Percentiles rank a stretch among this genome's conserved stretches.
These are phyloP conservation scores for Ctenodactylus gundi DNA, from an alignment of 2,113 vertebrate species.

Conservation along the genomic window DNA sequence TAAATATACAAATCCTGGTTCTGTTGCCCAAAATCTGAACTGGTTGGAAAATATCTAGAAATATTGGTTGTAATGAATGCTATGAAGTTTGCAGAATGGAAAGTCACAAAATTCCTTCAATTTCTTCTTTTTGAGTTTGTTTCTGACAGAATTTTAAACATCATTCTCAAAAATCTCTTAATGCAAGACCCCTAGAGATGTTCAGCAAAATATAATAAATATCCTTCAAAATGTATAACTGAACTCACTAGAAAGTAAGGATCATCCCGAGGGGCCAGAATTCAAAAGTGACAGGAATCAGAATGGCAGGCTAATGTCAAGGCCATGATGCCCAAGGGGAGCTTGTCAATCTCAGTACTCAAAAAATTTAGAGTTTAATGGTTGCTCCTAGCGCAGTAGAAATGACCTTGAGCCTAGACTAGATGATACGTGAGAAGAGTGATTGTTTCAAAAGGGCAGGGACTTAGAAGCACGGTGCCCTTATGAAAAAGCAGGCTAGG, in stretches of 20 bases:
- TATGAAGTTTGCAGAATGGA: not conserved
- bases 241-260: not conserved
- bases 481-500: not conserved
- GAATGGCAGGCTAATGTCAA: not conserved
- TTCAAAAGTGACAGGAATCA: constrained; percentile 39
- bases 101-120: not conserved
- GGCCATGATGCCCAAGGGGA: not conserved
- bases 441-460: not conserved
- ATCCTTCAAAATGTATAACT: not conserved
- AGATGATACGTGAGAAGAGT: not conserved
- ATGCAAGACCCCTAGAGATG: not conserved
- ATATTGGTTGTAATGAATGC: not conserved
- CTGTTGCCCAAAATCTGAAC: not conserved
- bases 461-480: not conserved
- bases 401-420: constrained; percentile 34
- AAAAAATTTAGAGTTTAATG: constrained; percentile 32
- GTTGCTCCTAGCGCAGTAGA: not conserved
- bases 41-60: not conserved
- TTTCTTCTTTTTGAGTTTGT: not conserved
- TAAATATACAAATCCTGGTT: not conserved
- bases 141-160: not conserved
- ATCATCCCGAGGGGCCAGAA: not conserved
- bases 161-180: not conserved
- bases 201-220: constrained; percentile 31
- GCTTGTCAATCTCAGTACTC: constrained; percentile 5